Conservation (phyloP, 1,140 invertebrate genomes). For the Mactra quadrangularis region DNA sequence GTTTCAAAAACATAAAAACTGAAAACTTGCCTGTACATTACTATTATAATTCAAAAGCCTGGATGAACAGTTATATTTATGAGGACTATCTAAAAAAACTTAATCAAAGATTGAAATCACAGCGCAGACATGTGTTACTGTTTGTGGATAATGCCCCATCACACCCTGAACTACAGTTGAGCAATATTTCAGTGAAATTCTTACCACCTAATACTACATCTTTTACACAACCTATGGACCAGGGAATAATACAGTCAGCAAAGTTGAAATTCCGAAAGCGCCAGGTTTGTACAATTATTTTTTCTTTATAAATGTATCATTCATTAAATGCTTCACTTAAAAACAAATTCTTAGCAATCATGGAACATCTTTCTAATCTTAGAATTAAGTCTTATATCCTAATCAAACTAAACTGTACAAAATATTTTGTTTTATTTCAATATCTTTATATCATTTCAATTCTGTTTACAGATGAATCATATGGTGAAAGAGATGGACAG, state of each 20-base stretch:
- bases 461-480: no score
- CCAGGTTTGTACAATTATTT: no score
- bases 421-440: neutral
- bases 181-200: slow-evolving; percentile 82
- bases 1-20: no score
- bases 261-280: slow-evolving; percentile 44
- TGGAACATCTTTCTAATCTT: no score
- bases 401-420: neutral
- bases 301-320: no score
- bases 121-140: slow-evolving; percentile 62
- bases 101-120: slow-evolving; percentile 63
- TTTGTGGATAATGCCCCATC: slow-evolving; percentile 71
- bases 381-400: neutral
- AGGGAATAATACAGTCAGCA: slow-evolving; percentile 43
- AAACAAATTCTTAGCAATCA: neutral
- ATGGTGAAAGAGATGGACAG: no score
- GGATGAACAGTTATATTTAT: no score
- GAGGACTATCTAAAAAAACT: no score
- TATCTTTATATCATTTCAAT: no score
- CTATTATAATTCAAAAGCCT: no score
- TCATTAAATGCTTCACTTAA: neutral
- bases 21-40: no score
- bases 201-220: slow-evolving; percentile 76
- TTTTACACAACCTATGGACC: slow-evolving; percentile 43
- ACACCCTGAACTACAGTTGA: slow-evolving; percentile 63